Evolutionary conservation across 2,888 invertebrate genomes (phyloP), one percentile per base, ranked within the genome.

Genomic region (Lepetodrilus schrolli): DNA sequence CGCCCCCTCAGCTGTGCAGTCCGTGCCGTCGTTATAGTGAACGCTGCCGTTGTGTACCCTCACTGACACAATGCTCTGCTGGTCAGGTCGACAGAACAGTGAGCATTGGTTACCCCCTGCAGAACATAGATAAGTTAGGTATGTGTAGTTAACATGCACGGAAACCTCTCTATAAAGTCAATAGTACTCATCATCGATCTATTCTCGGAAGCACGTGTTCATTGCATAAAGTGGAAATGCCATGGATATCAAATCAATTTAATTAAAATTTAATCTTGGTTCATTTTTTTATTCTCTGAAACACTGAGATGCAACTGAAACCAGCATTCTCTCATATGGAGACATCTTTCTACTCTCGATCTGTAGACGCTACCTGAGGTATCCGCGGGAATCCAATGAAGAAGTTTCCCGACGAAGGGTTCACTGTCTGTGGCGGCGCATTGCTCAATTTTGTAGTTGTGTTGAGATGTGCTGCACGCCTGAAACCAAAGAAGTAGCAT

Each of bases 381-480:
- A 36, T 77, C 72, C 68, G 66, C 72, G 1, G 83, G 82, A 7
- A 81, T 72, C 84, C 84, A 86, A 34, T 81, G 78, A 66, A 81
- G 82, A 0, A 1, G 49, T n/a, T 73, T 48, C 1, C 80, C 80
- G 20, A 77, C 73, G 1, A 80, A 65, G 2, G 82, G 77, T 4
- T 51, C 38, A 8, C 51, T 26, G 72, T 84, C 78, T 7, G 84
- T 84, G 4, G 81, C 78, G 4, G 83, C 69, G 74, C 87, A 87
- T 71, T 87, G 87, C 36, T 83, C 80, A 8, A 76, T 78, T 38
- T 77, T 76, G 72, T 77, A 86, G 2, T 79, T 74, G 7, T 73
- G 26, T 51, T 82, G 81, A 20, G 82, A 79, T 1, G 73, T 77
- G 2, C 37, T 20, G 8, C 47, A 58, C 23, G 8, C 8, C 47